Evolutionary conservation across 2,797 vertebrate genomes (phyloP).

Genomic region (Echiichthys vipera): DNA sequence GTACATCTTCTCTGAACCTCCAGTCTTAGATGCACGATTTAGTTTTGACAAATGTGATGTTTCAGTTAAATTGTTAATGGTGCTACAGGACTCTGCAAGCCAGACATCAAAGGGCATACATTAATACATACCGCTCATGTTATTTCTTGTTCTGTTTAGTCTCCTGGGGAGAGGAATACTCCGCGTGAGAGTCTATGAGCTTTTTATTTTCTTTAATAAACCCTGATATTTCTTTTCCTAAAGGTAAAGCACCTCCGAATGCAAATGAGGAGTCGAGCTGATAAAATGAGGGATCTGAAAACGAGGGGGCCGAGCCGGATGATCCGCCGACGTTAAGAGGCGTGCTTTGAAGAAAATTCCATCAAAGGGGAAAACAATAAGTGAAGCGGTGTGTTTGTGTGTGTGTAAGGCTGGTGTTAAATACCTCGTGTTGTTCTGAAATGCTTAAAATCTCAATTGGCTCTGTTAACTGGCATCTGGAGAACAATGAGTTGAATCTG

Average conservation of each 20-base stretch:
- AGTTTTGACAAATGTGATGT: slow-evolving; percentile 86
- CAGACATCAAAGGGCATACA: slow-evolving; percentile 86
- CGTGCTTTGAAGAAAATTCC: slow-evolving; percentile 80
- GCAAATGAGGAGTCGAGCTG: slow-evolving; percentile 63
- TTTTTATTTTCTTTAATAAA: slow-evolving; percentile 65
- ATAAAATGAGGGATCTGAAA: slow-evolving; percentile 54
- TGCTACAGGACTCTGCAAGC: slow-evolving; percentile 74
- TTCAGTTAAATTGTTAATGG: slow-evolving; percentile 86
- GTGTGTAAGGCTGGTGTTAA: slow-evolving; percentile 66
- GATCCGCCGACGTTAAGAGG: slow-evolving; percentile 75
- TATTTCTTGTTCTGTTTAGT: slow-evolving; percentile 85
- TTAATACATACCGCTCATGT: slow-evolving; percentile 80
- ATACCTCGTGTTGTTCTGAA: slow-evolving; percentile 77
- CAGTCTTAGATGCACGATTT: slow-evolving; percentile 77
- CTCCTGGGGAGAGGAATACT: slow-evolving; percentile 75
- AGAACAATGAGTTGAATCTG: slow-evolving; percentile 78
- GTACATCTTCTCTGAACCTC: slow-evolving; percentile 62
- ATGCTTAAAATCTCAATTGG: slow-evolving; percentile 78
- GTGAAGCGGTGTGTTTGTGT: slow-evolving; percentile 55
- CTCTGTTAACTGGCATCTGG: slow-evolving; percentile 77
- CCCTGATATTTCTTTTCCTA: slow-evolving; percentile 73
- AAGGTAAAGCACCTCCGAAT: slow-evolving; percentile 76
- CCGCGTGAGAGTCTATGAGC: slow-evolving; percentile 22
- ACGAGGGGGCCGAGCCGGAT: slow-evolving; percentile 74
- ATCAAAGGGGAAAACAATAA: slow-evolving; percentile 82